These are phyloP conservation scores for Numenius phaeopus DNA, from an alignment of 2,797 vertebrate genomes.

Conservation along the genomic window DNA sequence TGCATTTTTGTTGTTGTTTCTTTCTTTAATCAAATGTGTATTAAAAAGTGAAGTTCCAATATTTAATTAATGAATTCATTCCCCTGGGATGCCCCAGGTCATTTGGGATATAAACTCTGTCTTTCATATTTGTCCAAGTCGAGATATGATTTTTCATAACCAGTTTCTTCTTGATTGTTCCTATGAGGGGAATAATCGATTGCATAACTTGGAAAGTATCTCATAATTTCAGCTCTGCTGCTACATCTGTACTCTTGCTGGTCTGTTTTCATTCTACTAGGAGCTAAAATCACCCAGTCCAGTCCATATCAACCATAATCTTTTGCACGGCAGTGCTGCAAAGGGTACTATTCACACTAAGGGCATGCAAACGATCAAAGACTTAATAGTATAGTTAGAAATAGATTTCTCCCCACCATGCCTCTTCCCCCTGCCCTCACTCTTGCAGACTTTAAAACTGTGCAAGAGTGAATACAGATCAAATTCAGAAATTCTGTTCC, in stretches of 20 bases:
- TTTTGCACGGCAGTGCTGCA: background rate
- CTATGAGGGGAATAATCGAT: background rate
- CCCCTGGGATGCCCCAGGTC: background rate
- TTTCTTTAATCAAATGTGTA: background rate
- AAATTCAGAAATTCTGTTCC: background rate
- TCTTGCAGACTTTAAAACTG: background rate
- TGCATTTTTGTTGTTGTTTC: background rate
- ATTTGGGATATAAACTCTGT: background rate
- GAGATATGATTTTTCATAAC: background rate
- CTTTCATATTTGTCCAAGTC: background rate
- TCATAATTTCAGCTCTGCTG: background rate
- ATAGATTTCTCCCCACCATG: background rate
- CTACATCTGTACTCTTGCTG: background rate
- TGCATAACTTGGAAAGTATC: background rate
- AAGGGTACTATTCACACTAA: background rate
- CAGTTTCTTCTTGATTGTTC: background rate
- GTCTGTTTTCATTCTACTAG: background rate
- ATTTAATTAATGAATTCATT: background rate
- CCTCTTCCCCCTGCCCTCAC: accelerated
- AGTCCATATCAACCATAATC: background rate
- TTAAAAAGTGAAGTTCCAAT: background rate
- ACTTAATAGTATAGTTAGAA: background rate
- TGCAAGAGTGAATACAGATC: background rate
- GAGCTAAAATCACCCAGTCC: background rate
- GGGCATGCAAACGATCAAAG: background rate